These are phyloP conservation scores for Sinocyclocheilus anophthalmus DNA, from an alignment of 2,113 vertebrate species.

Conservation along the genomic window DNA sequence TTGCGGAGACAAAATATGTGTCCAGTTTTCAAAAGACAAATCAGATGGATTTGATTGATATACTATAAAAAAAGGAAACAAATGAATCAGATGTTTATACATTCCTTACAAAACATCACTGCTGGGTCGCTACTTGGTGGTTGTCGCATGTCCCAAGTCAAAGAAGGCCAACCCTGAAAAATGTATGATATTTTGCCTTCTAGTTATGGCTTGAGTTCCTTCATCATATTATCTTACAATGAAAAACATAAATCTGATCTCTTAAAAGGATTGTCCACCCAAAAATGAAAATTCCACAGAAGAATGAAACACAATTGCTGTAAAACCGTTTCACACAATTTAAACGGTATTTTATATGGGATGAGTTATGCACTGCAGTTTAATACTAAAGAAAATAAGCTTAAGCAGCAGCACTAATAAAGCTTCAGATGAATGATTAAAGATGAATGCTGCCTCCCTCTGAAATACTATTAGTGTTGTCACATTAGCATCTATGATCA, in stretches of 20 bases:
- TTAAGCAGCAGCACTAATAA: conserved; percentile 31
- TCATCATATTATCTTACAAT: neutral
- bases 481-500: conserved; percentile 41
- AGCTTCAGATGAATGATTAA: neutral
- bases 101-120: no score
- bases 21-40: neutral
- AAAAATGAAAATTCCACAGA: neutral
- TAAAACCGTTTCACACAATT: neutral
- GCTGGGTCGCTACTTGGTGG: neutral
- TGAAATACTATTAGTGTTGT: conserved; percentile 33
- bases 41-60: neutral
- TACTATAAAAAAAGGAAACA: no score
- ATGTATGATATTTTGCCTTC: neutral
- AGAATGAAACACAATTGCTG: no score
- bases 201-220: neutral
- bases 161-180: neutral
- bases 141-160: neutral
- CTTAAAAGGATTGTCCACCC: neutral
- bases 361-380: neutral
- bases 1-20: neutral
- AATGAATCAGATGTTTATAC: no score
- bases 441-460: neutral
- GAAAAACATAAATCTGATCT: neutral
- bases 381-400: neutral
- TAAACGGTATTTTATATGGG: neutral